Conservation (phyloP, 2,888 invertebrate species). For the Scelioninae gen. 2 region DNA sequence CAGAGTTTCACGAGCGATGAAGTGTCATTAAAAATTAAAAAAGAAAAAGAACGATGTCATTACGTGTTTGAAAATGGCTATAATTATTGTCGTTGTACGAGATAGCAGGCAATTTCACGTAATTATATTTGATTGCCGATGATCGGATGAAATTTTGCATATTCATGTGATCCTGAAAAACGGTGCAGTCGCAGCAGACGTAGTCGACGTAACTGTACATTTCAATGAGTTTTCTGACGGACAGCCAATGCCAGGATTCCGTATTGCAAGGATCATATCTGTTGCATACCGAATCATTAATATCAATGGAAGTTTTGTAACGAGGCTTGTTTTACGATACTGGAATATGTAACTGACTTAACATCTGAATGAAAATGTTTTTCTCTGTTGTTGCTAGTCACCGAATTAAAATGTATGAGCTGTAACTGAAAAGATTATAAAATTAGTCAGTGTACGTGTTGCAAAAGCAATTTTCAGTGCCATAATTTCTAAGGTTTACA, state of each 20-base stretch:
- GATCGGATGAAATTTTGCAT: background rate
- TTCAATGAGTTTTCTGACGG: background rate
- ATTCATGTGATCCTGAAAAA: slow-evolving; percentile 8
- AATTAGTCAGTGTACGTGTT: no score
- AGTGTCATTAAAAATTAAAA: no score
- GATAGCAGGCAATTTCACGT: slow-evolving; percentile 10
- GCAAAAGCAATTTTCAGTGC: no score
- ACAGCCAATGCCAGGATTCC: background rate
- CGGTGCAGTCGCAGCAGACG: background rate
- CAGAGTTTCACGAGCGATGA: no score
- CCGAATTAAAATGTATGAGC: no score
- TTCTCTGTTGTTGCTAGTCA: no score
- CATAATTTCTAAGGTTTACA: no score
- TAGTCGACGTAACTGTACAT: slow-evolving; percentile 7
- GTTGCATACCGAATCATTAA: slow-evolving; percentile 9
- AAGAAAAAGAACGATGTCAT: no score
- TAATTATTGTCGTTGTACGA: slow-evolving; percentile 4
- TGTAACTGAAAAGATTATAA: no score
- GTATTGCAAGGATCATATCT: background rate
- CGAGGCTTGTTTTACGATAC: background rate
- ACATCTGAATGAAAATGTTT: no score
- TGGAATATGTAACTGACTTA: no score
- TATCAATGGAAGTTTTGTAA: slow-evolving; percentile 4
- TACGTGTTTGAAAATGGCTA: no score
- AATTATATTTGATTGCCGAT: slow-evolving; percentile 16